Evolutionary conservation across 2,888 invertebrate species (phyloP), one percentile per base, ranked within the genome.

Genomic region (Ochlodes sylvanus): DNA sequence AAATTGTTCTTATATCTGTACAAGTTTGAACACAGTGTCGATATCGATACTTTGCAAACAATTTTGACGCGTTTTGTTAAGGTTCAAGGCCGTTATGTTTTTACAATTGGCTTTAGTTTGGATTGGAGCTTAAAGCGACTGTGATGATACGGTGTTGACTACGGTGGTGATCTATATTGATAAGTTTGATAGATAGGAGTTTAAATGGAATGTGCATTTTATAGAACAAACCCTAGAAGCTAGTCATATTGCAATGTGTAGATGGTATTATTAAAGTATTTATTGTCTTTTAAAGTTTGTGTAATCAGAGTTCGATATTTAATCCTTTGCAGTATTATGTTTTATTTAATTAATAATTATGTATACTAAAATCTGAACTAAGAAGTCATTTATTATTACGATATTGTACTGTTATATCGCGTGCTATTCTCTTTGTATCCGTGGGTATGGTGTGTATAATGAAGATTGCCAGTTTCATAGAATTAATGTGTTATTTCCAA

Each of bases 191-290:
- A 69, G 71, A 69, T 75, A 77, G 75, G 69, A 71, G 74, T 72
- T 78, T 68, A 73, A 74, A 78, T 70, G 73, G 77, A 76, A 69
- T 75, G 73, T 78, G 79, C 79, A 77, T 79, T 81, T 79, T 80
- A 76, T 69, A 74, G 79, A 82, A 81, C 78, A 80, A 82, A 80
- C 73, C 75, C 72, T 78, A 76, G 73, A 83, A 78, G 79, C 89
- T 89, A 89, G 89, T 89, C 89, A 88, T 81, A 69, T 71, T 69
- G 72, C 61, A 71, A 72, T 72, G 69, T 79, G 71, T 76, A 76
- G 76, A 77, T 79, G 62, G 76, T 77, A 75, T 67, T 66, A 41
- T 44, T 57, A 42, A 60, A 66, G 54, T 44, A 47, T 47, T 61
- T 61, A 50, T 61, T 44, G 44, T 57, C 41, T 61, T 61, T 17